Conservation (phyloP, 2,113 vertebrate genomes). For the Puma concolor region DNA sequence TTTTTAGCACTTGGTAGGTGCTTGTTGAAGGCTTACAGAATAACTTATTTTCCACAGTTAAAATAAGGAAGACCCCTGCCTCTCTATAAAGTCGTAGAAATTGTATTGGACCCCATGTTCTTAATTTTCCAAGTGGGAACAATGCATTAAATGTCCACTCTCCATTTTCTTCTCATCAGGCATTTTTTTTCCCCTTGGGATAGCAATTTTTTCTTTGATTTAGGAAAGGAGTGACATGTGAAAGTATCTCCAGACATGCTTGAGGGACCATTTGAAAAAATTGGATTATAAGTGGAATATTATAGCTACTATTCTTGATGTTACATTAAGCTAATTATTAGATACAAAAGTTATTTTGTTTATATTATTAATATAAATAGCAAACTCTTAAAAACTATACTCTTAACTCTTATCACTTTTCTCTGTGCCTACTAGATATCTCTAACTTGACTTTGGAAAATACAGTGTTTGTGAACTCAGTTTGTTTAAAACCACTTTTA, state of each 20-base stretch:
- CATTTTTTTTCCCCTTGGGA: neutral
- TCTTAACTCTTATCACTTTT: neutral
- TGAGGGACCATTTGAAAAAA: neutral
- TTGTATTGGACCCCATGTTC: neutral
- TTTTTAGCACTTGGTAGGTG: neutral
- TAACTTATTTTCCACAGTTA: neutral
- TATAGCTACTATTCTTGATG: neutral
- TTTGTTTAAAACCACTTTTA: constrained; percentile 44
- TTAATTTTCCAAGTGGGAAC: neutral
- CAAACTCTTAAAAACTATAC: neutral
- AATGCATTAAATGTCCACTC: neutral
- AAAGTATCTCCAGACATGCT: neutral
- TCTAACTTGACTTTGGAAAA: constrained; percentile 19
- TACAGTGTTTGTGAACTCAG: neutral
- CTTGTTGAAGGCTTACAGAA: neutral
- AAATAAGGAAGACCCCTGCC: neutral
- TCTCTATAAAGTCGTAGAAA: neutral
- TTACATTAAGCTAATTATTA: neutral
- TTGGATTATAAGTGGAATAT: neutral
- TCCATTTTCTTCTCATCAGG: neutral
- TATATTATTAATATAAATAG: neutral
- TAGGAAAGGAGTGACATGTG: constrained; percentile 19
- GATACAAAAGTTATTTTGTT: neutral
- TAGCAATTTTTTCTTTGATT: constrained; percentile 4
- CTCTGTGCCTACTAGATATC: neutral